Evolutionary conservation across 2,888 invertebrate genomes (phyloP).

Genomic region (Agrotis ipsilon): DNA sequence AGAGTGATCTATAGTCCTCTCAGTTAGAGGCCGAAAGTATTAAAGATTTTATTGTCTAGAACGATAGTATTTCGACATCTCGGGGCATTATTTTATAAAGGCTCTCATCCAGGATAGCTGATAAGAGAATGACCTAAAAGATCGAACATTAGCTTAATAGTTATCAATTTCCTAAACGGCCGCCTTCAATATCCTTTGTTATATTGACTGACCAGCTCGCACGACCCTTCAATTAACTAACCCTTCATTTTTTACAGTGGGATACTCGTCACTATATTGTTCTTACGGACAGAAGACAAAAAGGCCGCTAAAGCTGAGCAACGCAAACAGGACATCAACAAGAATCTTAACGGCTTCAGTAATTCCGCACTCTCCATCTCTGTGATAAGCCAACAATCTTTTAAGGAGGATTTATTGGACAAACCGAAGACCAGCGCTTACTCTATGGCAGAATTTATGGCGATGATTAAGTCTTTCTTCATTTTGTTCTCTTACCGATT

Average conservation of each 20-base stretch:
- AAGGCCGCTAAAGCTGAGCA: constrained; percentile 80
- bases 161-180: constrained; percentile 31
- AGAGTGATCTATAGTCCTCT: not conserved
- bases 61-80: not conserved
- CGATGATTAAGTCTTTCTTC: constrained; percentile 87
- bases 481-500: constrained; percentile 91
- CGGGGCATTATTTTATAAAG: constrained; percentile 3
- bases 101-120: constrained; percentile 4
- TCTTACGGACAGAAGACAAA: constrained; percentile 92
- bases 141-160: constrained; percentile 25
- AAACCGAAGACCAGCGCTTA: constrained; percentile 80
- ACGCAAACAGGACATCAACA: constrained; percentile 81
- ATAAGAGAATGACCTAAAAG: constrained; percentile 8
- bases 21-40: not conserved
- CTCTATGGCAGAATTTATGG: constrained; percentile 79
- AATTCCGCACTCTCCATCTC: constrained; percentile 85
- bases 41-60: not conserved
- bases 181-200: constrained; percentile 11
- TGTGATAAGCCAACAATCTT: constrained; percentile 86
- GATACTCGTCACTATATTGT: constrained; percentile 93
- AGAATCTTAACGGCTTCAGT: constrained; percentile 87
- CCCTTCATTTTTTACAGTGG: constrained; percentile 90
- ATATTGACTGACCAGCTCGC: constrained; percentile 6
- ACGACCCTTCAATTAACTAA: constrained; percentile 24
- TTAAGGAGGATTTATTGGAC: constrained; percentile 85